phyloP scores from a whole-genome alignment of 2,113 vertebrate species.

The Atrichornis clamosus region DNA sequence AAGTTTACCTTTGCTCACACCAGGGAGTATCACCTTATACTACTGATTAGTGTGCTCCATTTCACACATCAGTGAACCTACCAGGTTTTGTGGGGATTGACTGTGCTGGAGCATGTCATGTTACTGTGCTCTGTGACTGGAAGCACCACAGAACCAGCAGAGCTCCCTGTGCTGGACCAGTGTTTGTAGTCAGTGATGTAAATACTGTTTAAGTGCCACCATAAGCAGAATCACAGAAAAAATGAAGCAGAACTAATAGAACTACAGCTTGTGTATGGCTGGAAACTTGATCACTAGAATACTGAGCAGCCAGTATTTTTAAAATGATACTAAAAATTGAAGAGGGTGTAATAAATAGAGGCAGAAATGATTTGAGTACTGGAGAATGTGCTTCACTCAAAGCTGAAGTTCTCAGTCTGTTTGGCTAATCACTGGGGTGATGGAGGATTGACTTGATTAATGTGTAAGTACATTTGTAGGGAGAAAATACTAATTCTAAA shows the following conservation, averaged over 20 bases:
- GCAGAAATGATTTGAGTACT: neutral
- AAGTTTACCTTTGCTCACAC: neutral
- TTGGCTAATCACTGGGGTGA: conserved; percentile 5
- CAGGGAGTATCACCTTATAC: neutral
- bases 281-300: neutral
- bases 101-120: neutral
- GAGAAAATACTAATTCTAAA: conserved; percentile 21
- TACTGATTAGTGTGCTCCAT: neutral
- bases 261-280: neutral
- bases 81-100: neutral
- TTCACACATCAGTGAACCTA: neutral
- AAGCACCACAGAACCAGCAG: neutral
- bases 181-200: neutral
- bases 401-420: neutral
- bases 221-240: neutral
- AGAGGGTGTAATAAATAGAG: neutral
- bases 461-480: neutral
- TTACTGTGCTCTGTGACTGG: neutral
- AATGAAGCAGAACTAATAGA: neutral
- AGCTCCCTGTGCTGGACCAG: neutral
- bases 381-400: conserved; percentile 19
- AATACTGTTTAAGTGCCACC: neutral
- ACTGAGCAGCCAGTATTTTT: neutral
- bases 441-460: conserved; percentile 19
- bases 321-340: conserved; percentile 8